phyloP scores from a whole-genome alignment of 1,140 invertebrate species.

The Brachionus manjavacas region DNA sequence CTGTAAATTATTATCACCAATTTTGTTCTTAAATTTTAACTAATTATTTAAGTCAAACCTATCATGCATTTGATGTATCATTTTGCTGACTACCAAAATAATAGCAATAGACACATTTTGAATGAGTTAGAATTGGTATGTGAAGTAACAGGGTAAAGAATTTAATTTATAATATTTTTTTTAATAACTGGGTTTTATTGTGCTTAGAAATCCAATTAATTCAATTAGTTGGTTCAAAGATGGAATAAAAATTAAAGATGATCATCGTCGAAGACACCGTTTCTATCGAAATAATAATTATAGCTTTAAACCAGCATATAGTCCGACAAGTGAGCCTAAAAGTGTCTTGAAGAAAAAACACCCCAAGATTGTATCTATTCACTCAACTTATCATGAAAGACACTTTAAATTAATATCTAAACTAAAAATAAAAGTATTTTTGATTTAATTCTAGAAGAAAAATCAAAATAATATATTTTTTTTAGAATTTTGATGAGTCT shows the following conservation, averaged over 20 bases:
- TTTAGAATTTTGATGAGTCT: conserved; percentile 22
- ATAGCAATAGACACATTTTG: neutral
- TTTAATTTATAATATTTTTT: neutral
- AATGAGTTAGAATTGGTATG: conserved; percentile 27
- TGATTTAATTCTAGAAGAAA: neutral
- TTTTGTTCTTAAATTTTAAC: neutral
- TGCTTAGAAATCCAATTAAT: conserved; percentile 33
- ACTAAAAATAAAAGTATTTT: neutral
- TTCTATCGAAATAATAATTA: neutral
- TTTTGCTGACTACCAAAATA: neutral
- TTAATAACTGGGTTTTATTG: neutral
- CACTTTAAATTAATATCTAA: conserved; percentile 7
- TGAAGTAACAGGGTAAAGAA: conserved; percentile 1
- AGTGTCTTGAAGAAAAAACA: neutral
- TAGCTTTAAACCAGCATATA: neutral
- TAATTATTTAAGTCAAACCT: conserved; percentile 14
- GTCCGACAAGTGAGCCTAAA: neutral
- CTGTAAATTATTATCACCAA: neutral
- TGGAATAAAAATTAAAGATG: conserved; percentile 29
- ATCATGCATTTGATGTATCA: conserved; percentile 29
- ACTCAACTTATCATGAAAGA: neutral
- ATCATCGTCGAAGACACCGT: neutral
- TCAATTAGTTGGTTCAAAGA: conserved; percentile 39
- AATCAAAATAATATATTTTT: neutral
- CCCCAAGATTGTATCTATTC: neutral